Evolutionary conservation across 2,888 invertebrate genomes (phyloP), one percentile per base, ranked within the genome.

Genomic region (Boloria selene): DNA sequence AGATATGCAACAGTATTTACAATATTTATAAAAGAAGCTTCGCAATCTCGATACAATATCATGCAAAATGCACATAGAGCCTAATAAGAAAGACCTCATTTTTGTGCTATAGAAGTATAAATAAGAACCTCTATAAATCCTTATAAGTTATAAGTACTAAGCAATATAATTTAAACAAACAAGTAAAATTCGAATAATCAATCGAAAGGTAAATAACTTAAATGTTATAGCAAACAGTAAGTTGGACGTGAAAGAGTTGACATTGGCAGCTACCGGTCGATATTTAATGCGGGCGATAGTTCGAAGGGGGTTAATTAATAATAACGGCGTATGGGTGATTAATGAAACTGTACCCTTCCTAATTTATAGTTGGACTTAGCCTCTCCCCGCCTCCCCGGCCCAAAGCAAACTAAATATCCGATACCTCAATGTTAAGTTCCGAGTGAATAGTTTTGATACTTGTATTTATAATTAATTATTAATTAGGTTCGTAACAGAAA

Each of bases 331-430:
- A 92, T 91, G 91, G 90, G 92, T 92, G 92, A 92, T 92, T 92
- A 92, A 92, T 92, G 92, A 92, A 92, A 90, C 89, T 87, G 86
- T 91, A 92, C 92, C 92, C 92, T 92, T 90, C 90, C 92, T 92
- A 92, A 92, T 91, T 92, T 92, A 92, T 92, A 92, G 92, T 92
- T 92, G 91, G 92, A 92, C 91, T 91, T 92, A 91, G 88, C 88
- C 86, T 79, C 86, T 84, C 80, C 83, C 74, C 79, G 82, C 81
- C 86, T 77, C 85, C 74, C 85, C 75, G 86, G 88, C 88, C 90
- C 89, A 90, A 90, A 91, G 90, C 91, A 92, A 92, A 92, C 91
- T 92, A 92, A 91, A 92, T 91, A 92, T 92, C 92, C 91, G 90
- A 92, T 92, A 92, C 91, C 90, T 89, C 88, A 86, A 87, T 90